Percentiles rank a stretch among this genome's conserved stretches.
phyloP scores from a whole-genome alignment of 2,797 vertebrate genomes.

The Microctenopoma steveboyesi region DNA sequence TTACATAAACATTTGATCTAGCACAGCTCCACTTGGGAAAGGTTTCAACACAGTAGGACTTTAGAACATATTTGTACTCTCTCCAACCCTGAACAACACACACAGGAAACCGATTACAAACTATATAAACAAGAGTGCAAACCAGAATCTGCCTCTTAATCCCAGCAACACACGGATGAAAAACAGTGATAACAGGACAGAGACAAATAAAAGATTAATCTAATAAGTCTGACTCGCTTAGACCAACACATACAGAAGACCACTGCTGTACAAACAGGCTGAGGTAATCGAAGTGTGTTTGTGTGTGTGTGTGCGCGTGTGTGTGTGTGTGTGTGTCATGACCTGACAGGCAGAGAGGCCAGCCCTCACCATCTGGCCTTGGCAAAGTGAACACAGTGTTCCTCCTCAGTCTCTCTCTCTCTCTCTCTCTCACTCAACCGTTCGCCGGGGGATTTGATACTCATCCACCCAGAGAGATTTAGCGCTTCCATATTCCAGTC shows the following conservation, averaged over 20 bases:
- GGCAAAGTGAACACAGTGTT: constrained; percentile 78
- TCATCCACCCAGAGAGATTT: constrained; percentile 78
- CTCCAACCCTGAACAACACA: constrained; percentile 14
- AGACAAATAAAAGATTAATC: constrained; percentile 79
- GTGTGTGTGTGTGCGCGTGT: constrained; percentile 35
- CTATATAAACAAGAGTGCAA: constrained; percentile 56
- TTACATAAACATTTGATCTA: neutral
- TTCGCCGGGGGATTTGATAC: constrained; percentile 70
- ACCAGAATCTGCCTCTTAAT: constrained; percentile 65
- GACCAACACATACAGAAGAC: constrained; percentile 59
- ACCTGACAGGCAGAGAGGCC: constrained; percentile 64
- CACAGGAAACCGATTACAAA: constrained; percentile 51
- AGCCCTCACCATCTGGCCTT: constrained; percentile 81
- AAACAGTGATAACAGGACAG: constrained; percentile 64
- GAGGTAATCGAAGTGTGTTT: constrained; percentile 59
- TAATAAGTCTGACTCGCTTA: constrained; percentile 68
- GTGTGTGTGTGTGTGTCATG: constrained; percentile 41
- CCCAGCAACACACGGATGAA: constrained; percentile 71
- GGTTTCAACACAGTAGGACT: constrained; percentile 14
- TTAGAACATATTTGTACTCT: constrained; percentile 15
- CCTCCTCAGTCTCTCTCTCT: constrained; percentile 42
- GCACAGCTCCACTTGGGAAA: neutral
- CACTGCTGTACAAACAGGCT: constrained; percentile 68
- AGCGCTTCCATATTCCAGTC: constrained; percentile 73
- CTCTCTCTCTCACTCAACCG: constrained; percentile 43